Evolutionary conservation across 2,113 vertebrate genomes (phyloP).

Genomic region (Pomatorhinus ruficollis): DNA sequence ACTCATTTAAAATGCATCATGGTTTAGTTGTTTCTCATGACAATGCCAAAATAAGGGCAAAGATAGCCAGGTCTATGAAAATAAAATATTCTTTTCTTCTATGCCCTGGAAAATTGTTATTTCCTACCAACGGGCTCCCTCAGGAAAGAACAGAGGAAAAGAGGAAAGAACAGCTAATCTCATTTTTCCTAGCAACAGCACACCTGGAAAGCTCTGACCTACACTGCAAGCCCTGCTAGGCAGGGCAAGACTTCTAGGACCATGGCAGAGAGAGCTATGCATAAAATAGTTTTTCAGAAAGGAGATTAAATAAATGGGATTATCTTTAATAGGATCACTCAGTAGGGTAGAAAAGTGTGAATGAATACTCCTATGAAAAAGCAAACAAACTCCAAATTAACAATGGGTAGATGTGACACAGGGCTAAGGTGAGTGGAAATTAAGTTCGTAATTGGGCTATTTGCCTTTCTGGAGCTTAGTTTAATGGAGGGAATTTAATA

Average conservation of each 20-base stretch:
- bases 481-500: not conserved
- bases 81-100: not conserved
- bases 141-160: not conserved
- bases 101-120: not conserved
- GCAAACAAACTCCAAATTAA: not conserved
- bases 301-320: not conserved
- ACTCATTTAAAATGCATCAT: not conserved
- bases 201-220: not conserved
- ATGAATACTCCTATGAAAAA: not conserved
- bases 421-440: not conserved
- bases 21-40: not conserved
- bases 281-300: not conserved
- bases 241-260: not conserved
- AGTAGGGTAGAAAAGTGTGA: not conserved
- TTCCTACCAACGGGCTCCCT: rapidly evolving
- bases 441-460: not conserved
- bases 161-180: not conserved
- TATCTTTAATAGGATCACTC: not conserved
- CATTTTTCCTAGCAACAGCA: not conserved
- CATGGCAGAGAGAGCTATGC: not conserved
- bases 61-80: not conserved
- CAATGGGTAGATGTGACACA: not conserved
- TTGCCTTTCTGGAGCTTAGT: not conserved
- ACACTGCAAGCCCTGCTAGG: not conserved
- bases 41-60: not conserved